phyloP scores from a whole-genome alignment of 2,113 vertebrate genomes.

The Rhodinocichla rosea region DNA sequence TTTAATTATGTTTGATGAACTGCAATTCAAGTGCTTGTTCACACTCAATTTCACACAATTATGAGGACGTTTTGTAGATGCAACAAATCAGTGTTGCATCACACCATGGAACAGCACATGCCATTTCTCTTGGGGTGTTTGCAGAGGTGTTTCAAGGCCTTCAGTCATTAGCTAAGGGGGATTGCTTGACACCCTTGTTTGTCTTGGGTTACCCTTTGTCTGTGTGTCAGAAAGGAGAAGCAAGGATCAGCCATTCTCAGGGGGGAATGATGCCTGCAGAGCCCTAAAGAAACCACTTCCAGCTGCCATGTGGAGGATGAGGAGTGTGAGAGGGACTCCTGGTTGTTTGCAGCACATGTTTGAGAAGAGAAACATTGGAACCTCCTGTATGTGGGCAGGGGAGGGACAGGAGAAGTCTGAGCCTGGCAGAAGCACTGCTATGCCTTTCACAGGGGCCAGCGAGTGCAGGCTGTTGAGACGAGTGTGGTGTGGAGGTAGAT shows the following conservation, averaged over 20 bases:
- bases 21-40: not conserved
- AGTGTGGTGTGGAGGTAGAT: not conserved
- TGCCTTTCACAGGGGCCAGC: not conserved
- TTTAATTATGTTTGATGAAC: constrained; percentile 37
- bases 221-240: not conserved
- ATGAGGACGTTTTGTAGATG: not conserved
- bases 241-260: accelerated
- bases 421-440: not conserved
- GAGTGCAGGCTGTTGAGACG: not conserved
- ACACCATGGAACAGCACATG: not conserved
- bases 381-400: accelerated
- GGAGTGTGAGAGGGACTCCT: not conserved
- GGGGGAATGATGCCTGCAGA: not conserved
- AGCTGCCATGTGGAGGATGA: not conserved
- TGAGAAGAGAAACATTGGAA: not conserved
- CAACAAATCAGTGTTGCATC: not conserved
- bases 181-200: not conserved
- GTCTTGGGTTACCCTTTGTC: not conserved
- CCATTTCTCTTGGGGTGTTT: not conserved
- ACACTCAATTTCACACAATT: constrained; percentile 44
- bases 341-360: accelerated
- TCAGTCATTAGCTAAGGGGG: not conserved
- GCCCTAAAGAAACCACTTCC: not conserved
- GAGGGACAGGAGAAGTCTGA: not conserved
- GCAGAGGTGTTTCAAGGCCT: not conserved